phyloP scores from a whole-genome alignment of 2,888 invertebrate species.

The Brenthis hecate region DNA sequence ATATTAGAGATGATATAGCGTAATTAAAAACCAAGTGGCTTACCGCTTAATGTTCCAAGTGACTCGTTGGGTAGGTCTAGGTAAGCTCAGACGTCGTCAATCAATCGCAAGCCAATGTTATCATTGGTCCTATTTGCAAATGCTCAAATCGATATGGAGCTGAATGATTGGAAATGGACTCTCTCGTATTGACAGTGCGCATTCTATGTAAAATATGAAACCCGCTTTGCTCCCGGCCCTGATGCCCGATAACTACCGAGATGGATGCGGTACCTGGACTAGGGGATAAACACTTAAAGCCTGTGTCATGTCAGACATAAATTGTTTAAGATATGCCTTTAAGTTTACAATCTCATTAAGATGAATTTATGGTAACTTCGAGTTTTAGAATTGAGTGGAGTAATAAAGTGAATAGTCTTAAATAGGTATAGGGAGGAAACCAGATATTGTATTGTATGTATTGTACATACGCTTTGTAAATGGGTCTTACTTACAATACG shows the following conservation, averaged over 20 bases:
- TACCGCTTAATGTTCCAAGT: neutral
- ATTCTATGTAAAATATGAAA: conserved; percentile 82
- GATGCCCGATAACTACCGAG: conserved; percentile 35
- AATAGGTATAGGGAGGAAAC: conserved; percentile 1
- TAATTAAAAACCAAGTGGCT: conserved; percentile 17
- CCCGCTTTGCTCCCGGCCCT: conserved; percentile 52
- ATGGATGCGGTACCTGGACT: conserved; percentile 61
- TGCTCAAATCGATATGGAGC: conserved; percentile 59
- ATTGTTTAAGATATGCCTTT: conserved; percentile 38
- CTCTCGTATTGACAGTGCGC: conserved; percentile 69
- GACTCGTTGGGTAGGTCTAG: neutral
- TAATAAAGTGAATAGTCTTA: conserved; percentile 23
- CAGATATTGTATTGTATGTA: neutral
- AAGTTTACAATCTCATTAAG: conserved; percentile 40
- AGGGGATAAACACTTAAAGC: conserved; percentile 40
- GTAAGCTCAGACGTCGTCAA: conserved; percentile 26
- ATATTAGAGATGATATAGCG: conserved; percentile 12
- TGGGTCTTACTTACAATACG: neutral
- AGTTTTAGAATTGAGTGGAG: conserved; percentile 23
- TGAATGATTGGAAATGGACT: conserved; percentile 76
- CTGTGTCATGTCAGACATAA: conserved; percentile 39
- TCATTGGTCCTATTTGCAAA: conserved; percentile 71
- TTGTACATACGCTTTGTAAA: no score
- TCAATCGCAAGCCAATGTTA: conserved; percentile 52
- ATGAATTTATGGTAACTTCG: conserved; percentile 35